Evolutionary conservation across 2,888 invertebrate genomes (phyloP).

Genomic region (Scaptomyza cyrtandrae): DNA sequence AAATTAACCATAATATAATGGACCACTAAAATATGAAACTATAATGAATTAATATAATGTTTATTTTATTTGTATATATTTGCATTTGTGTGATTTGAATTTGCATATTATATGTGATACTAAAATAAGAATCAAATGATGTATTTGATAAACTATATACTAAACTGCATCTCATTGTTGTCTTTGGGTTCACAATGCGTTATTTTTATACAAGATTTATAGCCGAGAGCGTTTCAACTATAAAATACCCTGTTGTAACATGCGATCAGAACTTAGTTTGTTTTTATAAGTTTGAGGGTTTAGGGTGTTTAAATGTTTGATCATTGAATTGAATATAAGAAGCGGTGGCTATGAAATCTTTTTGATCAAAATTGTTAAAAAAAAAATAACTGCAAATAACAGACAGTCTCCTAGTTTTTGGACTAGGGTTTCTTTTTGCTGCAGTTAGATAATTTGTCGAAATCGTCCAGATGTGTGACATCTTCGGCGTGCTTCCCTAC

Average conservation of each 20-base stretch:
- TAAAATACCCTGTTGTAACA: neutral
- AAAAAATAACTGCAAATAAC: neutral
- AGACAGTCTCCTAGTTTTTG: too few species aligned
- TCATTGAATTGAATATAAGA: neutral
- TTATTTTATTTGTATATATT: too few species aligned
- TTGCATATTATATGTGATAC: neutral
- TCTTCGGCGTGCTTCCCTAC: too few species aligned
- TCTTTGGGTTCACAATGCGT: neutral
- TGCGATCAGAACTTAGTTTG: neutral
- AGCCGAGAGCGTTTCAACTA: neutral
- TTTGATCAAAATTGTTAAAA: too few species aligned
- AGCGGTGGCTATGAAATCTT: too few species aligned
- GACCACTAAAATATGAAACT: neutral
- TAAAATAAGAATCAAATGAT: neutral
- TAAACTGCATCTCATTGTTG: neutral
- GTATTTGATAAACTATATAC: neutral
- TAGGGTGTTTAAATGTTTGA: neutral
- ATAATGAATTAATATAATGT: too few species aligned
- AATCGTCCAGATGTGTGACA: too few species aligned
- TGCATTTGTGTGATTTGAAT: too few species aligned
- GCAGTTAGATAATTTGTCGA: too few species aligned
- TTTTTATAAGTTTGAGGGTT: neutral
- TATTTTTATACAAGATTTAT: neutral
- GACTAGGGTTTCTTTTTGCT: too few species aligned
- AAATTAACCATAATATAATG: neutral